These are phyloP conservation scores for Uloborus diversus DNA, from an alignment of 1,140 invertebrate genomes.

Conservation along the genomic window DNA sequence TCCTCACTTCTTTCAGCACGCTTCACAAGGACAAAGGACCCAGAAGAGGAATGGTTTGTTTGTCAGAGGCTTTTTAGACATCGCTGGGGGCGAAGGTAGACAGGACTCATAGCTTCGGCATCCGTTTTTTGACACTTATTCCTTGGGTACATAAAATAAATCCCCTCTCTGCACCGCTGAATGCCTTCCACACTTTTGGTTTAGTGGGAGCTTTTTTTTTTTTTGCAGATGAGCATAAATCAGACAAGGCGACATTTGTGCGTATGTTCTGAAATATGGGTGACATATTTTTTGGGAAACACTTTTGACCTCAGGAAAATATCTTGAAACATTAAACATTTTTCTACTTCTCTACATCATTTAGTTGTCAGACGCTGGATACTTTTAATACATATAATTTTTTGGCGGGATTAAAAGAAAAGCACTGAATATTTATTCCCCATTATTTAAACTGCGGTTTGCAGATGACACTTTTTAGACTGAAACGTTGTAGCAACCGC, in stretches of 20 bases:
- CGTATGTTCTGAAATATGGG: not conserved
- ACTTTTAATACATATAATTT: too few relatives aligned
- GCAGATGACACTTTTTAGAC: too few relatives aligned
- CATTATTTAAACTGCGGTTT: too few relatives aligned
- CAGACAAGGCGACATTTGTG: slow-evolving; percentile 3
- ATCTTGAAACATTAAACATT: too few relatives aligned
- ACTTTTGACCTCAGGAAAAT: too few relatives aligned
- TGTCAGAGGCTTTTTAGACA: slow-evolving; percentile 25
- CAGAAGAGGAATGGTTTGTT: slow-evolving; percentile 48
- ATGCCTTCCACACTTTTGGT: slow-evolving; percentile 27
- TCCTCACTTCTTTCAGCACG: slow-evolving; percentile 44
- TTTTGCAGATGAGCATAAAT: slow-evolving; percentile 25
- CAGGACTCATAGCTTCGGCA: slow-evolving; percentile 5
- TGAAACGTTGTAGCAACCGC: too few relatives aligned
- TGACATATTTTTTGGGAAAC: too few relatives aligned
- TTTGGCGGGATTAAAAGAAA: too few relatives aligned
- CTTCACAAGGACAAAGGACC: slow-evolving; percentile 5
- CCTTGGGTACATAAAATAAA: slow-evolving; percentile 50
- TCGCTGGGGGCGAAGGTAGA: slow-evolving; percentile 1
- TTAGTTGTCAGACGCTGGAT: too few relatives aligned
- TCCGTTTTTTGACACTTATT: slow-evolving; percentile 48
- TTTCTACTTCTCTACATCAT: too few relatives aligned
- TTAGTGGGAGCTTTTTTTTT: slow-evolving; percentile 10
- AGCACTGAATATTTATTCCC: too few relatives aligned
- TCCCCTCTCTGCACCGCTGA: not conserved